Conservation (phyloP, 1,140 invertebrate genomes). For the Pseudomyrmex pallidus region DNA sequence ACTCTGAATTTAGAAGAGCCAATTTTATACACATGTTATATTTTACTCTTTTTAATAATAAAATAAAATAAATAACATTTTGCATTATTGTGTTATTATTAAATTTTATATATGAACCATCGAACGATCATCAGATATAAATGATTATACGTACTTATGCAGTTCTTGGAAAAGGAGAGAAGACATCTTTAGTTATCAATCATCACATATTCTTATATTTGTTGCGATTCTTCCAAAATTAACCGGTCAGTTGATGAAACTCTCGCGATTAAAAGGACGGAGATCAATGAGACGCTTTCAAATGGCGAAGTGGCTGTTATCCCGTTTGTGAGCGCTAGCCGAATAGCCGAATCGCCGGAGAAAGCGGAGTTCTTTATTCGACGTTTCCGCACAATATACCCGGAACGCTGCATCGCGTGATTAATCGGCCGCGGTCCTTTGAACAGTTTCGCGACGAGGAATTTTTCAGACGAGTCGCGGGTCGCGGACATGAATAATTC, state of each 20-base stretch:
- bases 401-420: slow-evolving; percentile 46
- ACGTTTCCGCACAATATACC: slow-evolving; percentile 25
- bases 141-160: slow-evolving; percentile 10
- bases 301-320: background rate
- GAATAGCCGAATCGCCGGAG: slow-evolving; percentile 42
- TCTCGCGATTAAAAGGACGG: slow-evolving; percentile 27
- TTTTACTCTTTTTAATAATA: background rate
- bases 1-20: too few relatives aligned
- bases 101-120: too few relatives aligned
- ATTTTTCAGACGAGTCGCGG: slow-evolving; percentile 30
- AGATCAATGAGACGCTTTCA: slow-evolving; percentile 42
- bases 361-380: slow-evolving; percentile 48
- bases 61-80: background rate
- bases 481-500: background rate
- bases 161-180: too few relatives aligned
- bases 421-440: slow-evolving; percentile 39
- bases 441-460: slow-evolving; percentile 13
- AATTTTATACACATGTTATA: too few relatives aligned
- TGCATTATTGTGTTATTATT: too few relatives aligned
- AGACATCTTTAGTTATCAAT: too few relatives aligned
- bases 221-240: slow-evolving; percentile 15
- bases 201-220: background rate
- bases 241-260: background rate
- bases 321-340: slow-evolving; percentile 15
- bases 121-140: too few relatives aligned